phyloP scores from a whole-genome alignment of 2,797 vertebrate species.

The Squalus acanthias region DNA sequence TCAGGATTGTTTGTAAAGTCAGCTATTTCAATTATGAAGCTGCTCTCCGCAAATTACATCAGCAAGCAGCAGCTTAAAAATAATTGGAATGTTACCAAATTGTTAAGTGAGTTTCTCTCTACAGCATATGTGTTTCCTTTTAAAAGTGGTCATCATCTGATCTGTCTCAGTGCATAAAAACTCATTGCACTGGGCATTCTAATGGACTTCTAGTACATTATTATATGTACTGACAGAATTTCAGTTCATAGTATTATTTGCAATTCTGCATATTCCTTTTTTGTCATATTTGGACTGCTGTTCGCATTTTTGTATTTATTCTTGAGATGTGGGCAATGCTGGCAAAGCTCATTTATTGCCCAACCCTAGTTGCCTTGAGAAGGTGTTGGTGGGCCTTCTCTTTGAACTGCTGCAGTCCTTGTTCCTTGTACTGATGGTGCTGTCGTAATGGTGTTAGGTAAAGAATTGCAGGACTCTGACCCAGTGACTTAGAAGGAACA shows the following conservation, averaged over 20 bases:
- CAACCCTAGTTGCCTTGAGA: not conserved
- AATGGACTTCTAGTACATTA: no score
- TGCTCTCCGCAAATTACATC: no score
- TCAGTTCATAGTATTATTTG: not conserved
- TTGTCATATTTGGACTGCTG: not conserved
- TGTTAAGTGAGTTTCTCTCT: no score
- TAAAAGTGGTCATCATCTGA: no score
- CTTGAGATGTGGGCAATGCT: not conserved
- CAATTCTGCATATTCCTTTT: not conserved
- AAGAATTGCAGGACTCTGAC: not conserved
- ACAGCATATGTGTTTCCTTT: no score
- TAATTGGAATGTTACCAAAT: no score
- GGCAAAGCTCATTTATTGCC: not conserved
- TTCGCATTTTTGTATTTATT: not conserved
- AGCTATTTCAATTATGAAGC: no score
- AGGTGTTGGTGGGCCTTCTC: not conserved
- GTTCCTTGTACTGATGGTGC: not conserved
- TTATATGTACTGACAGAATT: not conserved
- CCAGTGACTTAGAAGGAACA: not conserved
- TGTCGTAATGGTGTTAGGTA: not conserved
- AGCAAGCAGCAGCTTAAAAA: no score
- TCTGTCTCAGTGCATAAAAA: no score
- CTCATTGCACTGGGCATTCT: no score
- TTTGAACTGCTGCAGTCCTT: not conserved
- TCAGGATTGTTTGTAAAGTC: no score